Evolutionary conservation across 2,888 invertebrate genomes (phyloP).

Genomic region (Brassicogethes aeneus): DNA sequence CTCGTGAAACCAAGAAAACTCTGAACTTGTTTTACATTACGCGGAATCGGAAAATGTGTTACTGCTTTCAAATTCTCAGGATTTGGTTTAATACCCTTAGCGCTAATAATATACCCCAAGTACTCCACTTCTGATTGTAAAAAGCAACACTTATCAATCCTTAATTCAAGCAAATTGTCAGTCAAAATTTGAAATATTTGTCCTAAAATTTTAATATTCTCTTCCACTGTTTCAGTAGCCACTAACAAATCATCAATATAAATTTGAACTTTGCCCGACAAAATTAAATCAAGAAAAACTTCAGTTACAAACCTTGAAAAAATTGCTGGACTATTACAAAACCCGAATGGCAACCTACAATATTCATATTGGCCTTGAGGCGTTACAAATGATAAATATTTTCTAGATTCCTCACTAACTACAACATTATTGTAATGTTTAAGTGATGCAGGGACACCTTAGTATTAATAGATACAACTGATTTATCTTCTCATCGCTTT

Average conservation of each 20-base stretch:
- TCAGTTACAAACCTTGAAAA: constrained; percentile 11
- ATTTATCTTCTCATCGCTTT: no score
- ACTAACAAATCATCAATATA: no score
- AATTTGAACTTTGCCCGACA: no score
- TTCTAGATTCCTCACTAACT: not conserved
- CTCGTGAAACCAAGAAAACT: no score
- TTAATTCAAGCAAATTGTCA: not conserved
- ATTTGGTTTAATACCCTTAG: constrained; percentile 8
- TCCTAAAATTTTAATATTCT: not conserved
- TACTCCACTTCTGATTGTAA: constrained; percentile 6
- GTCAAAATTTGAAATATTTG: not conserved
- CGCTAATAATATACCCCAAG: constrained; percentile 8
- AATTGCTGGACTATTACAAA: no score
- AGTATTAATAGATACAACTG: no score
- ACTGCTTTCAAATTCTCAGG: constrained; percentile 8
- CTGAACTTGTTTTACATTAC: not conserved
- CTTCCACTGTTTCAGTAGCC: not conserved
- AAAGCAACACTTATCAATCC: constrained; percentile 11
- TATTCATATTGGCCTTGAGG: constrained; percentile 14
- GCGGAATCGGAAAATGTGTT: not conserved
- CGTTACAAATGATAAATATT: constrained; percentile 7
- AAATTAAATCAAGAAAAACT: constrained; percentile 7
- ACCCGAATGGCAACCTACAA: not conserved
- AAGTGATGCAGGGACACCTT: no score
- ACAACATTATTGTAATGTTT: no score